Conservation (phyloP, 2,888 invertebrate species). For the Drosophila quinaria region DNA sequence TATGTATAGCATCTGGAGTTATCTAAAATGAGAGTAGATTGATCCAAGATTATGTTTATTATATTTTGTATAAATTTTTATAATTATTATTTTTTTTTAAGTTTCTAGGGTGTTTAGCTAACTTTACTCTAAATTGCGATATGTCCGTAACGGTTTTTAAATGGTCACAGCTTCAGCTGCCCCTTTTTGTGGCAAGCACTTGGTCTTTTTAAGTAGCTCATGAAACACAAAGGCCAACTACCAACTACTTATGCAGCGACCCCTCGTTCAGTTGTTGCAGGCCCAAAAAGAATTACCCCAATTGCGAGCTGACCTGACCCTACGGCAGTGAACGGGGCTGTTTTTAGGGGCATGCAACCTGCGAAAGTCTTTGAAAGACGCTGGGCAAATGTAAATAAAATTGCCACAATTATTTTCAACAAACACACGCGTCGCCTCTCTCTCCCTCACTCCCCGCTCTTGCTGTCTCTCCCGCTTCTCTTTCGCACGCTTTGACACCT, state of each 20-base stretch:
- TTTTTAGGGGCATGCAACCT: constrained; percentile 34
- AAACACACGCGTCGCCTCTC: constrained; percentile 16
- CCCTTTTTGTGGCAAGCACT: constrained; percentile 1
- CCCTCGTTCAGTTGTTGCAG: not conserved
- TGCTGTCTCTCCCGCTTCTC: constrained; percentile 27
- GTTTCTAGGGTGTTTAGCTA: too few relatives aligned
- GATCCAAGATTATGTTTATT: too few relatives aligned
- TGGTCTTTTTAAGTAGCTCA: constrained; percentile 13
- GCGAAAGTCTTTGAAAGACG: constrained; percentile 49
- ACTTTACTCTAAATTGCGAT: too few relatives aligned
- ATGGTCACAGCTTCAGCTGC: not conserved
- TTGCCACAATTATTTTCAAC: constrained; percentile 71
- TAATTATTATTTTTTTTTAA: too few relatives aligned
- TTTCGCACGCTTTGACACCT: constrained; percentile 75
- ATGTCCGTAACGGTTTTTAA: not conserved
- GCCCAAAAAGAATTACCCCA: constrained; percentile 58
- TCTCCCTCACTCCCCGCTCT: not conserved
- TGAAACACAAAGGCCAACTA: constrained; percentile 6
- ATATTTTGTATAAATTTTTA: too few relatives aligned
- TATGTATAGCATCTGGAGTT: too few relatives aligned
- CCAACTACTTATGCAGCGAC: constrained; percentile 28
- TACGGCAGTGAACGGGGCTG: constrained; percentile 4
- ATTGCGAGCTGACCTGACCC: constrained; percentile 55
- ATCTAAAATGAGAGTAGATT: too few relatives aligned
- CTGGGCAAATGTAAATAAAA: constrained; percentile 73